Base-by-base conservation (phyloP, 2,888 invertebrate genomes). In the Scelioninae gen. 1 region DNA sequence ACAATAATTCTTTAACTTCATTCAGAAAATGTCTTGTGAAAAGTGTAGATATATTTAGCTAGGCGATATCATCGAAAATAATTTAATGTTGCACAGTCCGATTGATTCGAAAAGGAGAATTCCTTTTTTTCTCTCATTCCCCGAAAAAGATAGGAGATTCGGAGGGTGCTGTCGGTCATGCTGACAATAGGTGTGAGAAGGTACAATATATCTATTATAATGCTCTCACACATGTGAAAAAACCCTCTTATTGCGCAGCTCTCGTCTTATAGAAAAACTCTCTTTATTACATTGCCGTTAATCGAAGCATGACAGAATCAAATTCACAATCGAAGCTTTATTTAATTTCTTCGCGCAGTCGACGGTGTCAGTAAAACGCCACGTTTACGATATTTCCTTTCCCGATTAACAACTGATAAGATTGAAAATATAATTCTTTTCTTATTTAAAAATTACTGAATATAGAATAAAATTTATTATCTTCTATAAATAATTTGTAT, bases 231-330 rank as follows among this genome's bases (percentile, higher is more conserved):
- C 76, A 55, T 72, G 77, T 77, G 77, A 81, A 82, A 82, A 74
- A 74, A 55, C 66, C 82, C 72, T 80, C 77, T 76, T 68, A 76
- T 51, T 71, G 63, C 58, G 47, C 31, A 45, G 29, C 68, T 69
- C 60, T 65, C 65, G 31, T 76, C 65, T 66, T 62, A 66, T 72
- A 65, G 72, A 72, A 82, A 77, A 82, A 68, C 65, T 69, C 66
- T 49, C 77, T 82, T 82, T 77, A 62, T 72, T 82, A 62, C 71
- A 55, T 62, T 47, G 81, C 56, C 66, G 71, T 71, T 82, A 82
- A 82, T 82, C 81, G 81, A 82, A 82, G 82, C 72, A 72, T 82
- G 66, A 55, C 63, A 43, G 65, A 75, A 81, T 81, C 71, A 45
- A 71, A 76, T 75, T 63, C 69, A 75, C 69, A 69, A 56, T 69